Base-by-base conservation (phyloP, 2,113 vertebrate genomes). In the Burhinus oedicnemus region DNA sequence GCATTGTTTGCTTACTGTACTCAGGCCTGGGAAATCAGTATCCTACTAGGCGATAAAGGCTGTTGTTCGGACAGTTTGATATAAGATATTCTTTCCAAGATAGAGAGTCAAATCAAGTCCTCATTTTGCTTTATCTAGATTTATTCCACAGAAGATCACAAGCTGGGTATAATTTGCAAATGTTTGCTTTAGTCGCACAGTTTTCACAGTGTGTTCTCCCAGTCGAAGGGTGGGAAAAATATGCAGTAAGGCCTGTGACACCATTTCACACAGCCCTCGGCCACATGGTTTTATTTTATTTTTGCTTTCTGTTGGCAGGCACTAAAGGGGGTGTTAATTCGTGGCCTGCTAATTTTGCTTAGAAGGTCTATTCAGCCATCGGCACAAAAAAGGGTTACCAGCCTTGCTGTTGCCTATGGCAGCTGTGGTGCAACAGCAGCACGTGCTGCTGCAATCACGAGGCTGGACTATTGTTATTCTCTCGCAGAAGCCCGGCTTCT, bases 201-300 rank as follows among this genome's bases (percentile, higher is more conserved):
- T 92, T 84, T 97, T 96, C 94, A 93, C 91, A 77, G 85, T 78
- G 75, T 93, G 75, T 91, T 90, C 84, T 87, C 69, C 82, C 88
- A 88, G 71, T 86, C 0, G 0, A 80, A 95, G 93, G 92, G 90
- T 64, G 90, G 91, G 71, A 95, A 85, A 91, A 96, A 88, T 83
- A 96, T 34, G 87, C 95, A 62, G 84, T 54, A 40, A 90, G 82
- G 84, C 71, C 84, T 74, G 49, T 91, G 95, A 96, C 96, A 95
- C 90, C 62, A n/a, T 93, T 96, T 96, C 62, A 30, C 78, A 74
- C 68, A 96, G 74, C 79, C 45, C 70, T 94, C 26, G 44, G 81
- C 87, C 93, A 95, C 96, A 86, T 95, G 96, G 78, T 90, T 96
- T 96, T 90, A 27, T 72, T 97, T 97, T 96, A 93, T 76, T 90